A percentile compares a stretch with the other conserved stretches of the same genome.
These are phyloP conservation scores for Pangasius djambal DNA, from an alignment of 2,797 vertebrate genomes.

Conservation along the genomic window DNA sequence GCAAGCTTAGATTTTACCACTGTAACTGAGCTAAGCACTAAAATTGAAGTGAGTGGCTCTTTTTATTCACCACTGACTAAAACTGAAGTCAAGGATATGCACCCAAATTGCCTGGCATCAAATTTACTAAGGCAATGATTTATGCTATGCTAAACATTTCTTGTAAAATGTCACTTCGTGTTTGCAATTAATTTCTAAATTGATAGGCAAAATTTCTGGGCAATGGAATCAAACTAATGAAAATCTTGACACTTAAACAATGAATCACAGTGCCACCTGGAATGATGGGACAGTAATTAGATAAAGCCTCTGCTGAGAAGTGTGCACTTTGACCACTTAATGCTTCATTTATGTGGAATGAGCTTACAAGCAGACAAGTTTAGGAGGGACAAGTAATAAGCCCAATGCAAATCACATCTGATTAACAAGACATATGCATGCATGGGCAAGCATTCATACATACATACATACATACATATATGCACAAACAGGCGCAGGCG, in stretches of 20 bases:
- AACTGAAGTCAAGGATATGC: constrained; percentile 73
- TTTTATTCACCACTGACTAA: constrained; percentile 74
- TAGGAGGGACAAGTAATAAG: constrained; percentile 55
- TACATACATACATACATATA: neutral
- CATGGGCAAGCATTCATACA: constrained; percentile 37
- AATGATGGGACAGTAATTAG: constrained; percentile 71
- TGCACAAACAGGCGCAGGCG: too few species aligned
- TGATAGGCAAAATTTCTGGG: constrained; percentile 80
- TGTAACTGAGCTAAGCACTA: constrained; percentile 30
- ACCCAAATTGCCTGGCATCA: constrained; percentile 74
- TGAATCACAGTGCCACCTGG: constrained; percentile 72
- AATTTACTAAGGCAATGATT: constrained; percentile 80
- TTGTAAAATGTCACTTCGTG: constrained; percentile 89
- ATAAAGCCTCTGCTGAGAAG: constrained; percentile 63
- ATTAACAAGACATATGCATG: constrained; percentile 51
- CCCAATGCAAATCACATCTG: constrained; percentile 38
- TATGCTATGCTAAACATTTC: constrained; percentile 86
- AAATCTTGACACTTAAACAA: constrained; percentile 74
- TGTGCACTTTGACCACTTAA: constrained; percentile 59
- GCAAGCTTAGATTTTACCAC: neutral
- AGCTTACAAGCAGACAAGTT: constrained; percentile 54
- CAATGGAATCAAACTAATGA: constrained; percentile 72
- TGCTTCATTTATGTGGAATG: constrained; percentile 59
- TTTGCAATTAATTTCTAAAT: constrained; percentile 89
- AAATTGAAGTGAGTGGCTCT: constrained; percentile 72